These are phyloP conservation scores for Eupithecia subumbrata DNA, from an alignment of 2,888 invertebrate species.

Conservation along the genomic window DNA sequence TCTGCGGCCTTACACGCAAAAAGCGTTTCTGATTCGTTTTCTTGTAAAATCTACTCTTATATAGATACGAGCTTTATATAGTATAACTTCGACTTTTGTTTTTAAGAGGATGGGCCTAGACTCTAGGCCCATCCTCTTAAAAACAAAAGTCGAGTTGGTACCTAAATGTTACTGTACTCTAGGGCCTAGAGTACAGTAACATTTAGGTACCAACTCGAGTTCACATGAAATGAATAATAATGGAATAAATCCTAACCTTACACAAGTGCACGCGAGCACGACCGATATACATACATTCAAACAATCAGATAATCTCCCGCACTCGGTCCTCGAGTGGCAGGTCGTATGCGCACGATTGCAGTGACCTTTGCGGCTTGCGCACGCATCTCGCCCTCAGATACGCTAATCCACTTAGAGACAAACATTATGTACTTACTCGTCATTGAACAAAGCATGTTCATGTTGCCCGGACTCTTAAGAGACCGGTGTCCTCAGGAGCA, in stretches of 20 bases:
- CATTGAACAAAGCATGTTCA: slow-evolving; percentile 47
- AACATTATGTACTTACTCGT: slow-evolving; percentile 55
- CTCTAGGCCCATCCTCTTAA: too few species aligned
- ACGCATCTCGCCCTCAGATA: slow-evolving; percentile 63
- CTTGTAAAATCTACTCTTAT: too few species aligned
- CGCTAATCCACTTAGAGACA: slow-evolving; percentile 66
- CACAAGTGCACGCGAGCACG: background rate
- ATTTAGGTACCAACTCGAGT: background rate
- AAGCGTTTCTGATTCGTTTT: too few species aligned
- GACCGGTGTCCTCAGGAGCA: too few species aligned
- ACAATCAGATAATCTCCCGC: slow-evolving; percentile 45
- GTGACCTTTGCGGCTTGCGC: slow-evolving; percentile 70
- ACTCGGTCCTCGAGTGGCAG: slow-evolving; percentile 51
- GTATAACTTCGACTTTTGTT: too few species aligned
- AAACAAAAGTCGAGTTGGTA: too few species aligned
- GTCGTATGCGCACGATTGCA: slow-evolving; percentile 54
- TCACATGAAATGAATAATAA: background rate
- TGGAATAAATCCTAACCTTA: background rate
- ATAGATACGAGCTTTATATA: too few species aligned
- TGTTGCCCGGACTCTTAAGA: too few species aligned
- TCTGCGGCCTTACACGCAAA: too few species aligned
- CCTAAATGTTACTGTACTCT: background rate
- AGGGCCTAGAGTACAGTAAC: too few species aligned
- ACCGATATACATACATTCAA: slow-evolving; percentile 3
- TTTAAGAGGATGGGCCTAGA: too few species aligned